Evolutionary conservation across 2,113 vertebrate genomes (phyloP).

Genomic region (Nestor notabilis): DNA sequence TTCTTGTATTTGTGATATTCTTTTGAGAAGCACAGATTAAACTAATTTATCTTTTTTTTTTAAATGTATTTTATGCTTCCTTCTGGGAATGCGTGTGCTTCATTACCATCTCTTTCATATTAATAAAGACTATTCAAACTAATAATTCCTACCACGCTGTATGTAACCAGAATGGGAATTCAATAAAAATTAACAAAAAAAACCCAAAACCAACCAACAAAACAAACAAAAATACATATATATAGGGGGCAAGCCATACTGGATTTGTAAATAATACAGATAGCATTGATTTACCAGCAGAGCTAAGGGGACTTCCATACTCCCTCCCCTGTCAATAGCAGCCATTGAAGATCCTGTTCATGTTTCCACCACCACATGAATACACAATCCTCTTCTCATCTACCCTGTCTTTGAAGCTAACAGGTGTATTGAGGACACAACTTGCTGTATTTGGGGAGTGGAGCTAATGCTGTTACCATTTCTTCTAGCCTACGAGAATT

Average conservation of each 20-base stretch:
- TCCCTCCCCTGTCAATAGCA: neutral
- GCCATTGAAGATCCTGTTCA: neutral
- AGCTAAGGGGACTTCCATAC: neutral
- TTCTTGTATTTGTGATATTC: neutral
- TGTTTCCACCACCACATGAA: neutral
- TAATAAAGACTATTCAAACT: neutral
- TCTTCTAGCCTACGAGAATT: neutral
- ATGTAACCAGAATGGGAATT: neutral
- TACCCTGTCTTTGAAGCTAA: constrained; percentile 1
- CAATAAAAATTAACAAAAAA: neutral
- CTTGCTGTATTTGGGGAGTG: neutral
- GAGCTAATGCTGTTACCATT: neutral
- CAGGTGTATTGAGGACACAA: neutral
- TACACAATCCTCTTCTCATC: neutral
- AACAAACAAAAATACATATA: no score
- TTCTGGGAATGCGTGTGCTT: neutral
- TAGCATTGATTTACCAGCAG: neutral
- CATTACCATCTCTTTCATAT: constrained; percentile 14
- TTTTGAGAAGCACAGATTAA: neutral
- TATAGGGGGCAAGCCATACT: neutral
- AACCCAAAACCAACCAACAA: no score
- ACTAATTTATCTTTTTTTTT: neutral
- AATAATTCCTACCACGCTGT: neutral
- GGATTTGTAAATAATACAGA: neutral
- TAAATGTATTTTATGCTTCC: neutral